Evolutionary conservation across 1,140 invertebrate genomes (phyloP).

Genomic region (Aphis craccivora): DNA sequence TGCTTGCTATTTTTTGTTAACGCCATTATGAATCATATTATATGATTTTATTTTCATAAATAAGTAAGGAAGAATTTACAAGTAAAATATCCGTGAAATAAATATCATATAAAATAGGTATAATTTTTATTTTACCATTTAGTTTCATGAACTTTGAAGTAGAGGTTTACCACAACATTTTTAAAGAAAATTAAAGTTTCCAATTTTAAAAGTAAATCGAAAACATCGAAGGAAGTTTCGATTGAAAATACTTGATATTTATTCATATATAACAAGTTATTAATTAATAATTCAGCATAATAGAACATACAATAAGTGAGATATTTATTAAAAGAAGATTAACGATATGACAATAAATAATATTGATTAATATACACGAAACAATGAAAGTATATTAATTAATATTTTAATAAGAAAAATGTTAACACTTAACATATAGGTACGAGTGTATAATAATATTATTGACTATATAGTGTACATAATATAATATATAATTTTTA

Average conservation of each 20-base stretch:
- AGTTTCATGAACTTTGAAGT: no score
- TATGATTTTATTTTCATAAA: background rate
- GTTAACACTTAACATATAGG: background rate
- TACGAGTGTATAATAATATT: no score
- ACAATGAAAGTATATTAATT: background rate
- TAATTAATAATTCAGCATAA: background rate
- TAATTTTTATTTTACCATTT: no score
- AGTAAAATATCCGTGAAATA: background rate
- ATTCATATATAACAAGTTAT: background rate
- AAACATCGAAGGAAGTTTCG: background rate
- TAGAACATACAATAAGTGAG: background rate
- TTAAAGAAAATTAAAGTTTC: background rate
- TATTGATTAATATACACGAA: background rate
- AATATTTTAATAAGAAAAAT: background rate
- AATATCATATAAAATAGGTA: no score
- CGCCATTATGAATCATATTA: no score
- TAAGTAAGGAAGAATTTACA: no score
- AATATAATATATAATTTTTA: background rate
- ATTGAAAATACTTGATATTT: background rate
- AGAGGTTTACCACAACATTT: no score
- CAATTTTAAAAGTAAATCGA: background rate
- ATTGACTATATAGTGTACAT: background rate
- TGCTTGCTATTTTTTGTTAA: background rate
- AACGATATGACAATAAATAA: background rate
- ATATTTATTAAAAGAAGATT: background rate